Base-by-base conservation (phyloP, 2,113 vertebrate genomes). In the Psittacula cyanocephala region DNA sequence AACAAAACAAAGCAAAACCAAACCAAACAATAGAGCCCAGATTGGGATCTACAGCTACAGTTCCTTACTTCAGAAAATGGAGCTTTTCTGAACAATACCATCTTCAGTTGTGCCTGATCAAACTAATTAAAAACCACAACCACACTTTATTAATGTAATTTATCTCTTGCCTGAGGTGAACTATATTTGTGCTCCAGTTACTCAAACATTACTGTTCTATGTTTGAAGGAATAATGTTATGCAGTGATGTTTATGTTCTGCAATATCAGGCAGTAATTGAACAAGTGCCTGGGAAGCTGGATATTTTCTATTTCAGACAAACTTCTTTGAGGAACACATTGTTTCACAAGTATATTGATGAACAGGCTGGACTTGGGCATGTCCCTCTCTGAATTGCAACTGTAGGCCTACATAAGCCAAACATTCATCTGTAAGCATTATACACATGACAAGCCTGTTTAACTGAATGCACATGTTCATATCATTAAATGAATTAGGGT, bases 101-200 rank as follows among this genome's bases (percentile, higher is more conserved):
- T 95, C 94, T 95, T 96, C 86, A 97, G 91, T 96, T 95, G 86
- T 95, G 95, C 94, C 78, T 96, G 97, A 97, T 98, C 97, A 96
- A 96, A 85, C 92, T 97, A 97, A 98, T 98, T 98, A 96, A 93
- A 95, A 81, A 96, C 85, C 96, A 91, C 95, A 64, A 92, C 81
- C 79, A 95, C 94, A 95, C 93, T 97, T 97, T 96, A 95, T 94
- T 97, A 97, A 98, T 97, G 97, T 95, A 96, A 97, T 96, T 97
- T 97, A 94, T 96, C 93, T 96, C 96, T 96, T 95, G 95, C 95
- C 97, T 88, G 97, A 97, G 97, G 96, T 98, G 92, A 98, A 95
- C 95, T 88, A 63, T 96, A 95, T 97, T 98, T 96, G 97, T 94
- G 97, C 95, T 97, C 81, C 96, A 97, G 84, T 96, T 97, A 83